A percentile compares a stretch with the other conserved stretches of the same genome.
phyloP scores from a whole-genome alignment of 2,113 vertebrate species.

The Cranoglanis bouderius region DNA sequence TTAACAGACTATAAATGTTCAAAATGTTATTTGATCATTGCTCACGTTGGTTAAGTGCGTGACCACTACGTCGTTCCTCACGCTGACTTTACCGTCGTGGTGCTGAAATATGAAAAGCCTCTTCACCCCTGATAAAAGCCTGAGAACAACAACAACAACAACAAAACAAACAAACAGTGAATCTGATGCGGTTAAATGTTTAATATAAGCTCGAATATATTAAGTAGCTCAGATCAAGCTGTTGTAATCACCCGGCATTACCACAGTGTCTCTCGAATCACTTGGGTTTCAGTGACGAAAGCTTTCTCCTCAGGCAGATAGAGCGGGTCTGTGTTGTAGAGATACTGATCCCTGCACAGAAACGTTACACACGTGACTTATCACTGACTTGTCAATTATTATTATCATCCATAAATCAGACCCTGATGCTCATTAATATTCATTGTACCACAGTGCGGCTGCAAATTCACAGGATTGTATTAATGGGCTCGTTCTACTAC shows the following conservation, averaged over 20 bases:
- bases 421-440: not conserved
- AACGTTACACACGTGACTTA: not conserved
- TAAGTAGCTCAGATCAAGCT: too few species aligned
- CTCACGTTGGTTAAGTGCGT: slow-evolving; percentile 94
- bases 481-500: not conserved
- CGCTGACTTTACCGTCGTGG: slow-evolving; percentile 89
- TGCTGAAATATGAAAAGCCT: slow-evolving; percentile 95
- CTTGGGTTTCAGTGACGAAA: slow-evolving; percentile 91
- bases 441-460: not conserved
- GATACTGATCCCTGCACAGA: slow-evolving; percentile 86
- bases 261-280: slow-evolving; percentile 94
- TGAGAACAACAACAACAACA: too few species aligned
- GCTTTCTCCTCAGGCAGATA: slow-evolving; percentile 89
- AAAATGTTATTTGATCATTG: slow-evolving; percentile 22
- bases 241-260: slow-evolving; percentile 57
- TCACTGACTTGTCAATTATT: not conserved
- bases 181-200: not conserved
- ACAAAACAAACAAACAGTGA: slow-evolving; percentile 52
- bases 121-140: slow-evolving; percentile 95
- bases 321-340: slow-evolving; percentile 88
- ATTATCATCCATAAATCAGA: not conserved
- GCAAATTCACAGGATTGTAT: not conserved
- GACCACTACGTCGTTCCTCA: slow-evolving; percentile 87
- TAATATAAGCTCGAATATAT: not conserved
- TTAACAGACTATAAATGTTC: not conserved